Percentiles rank a stretch among this genome's conserved stretches.
These are phyloP conservation scores for Dioctria linearis DNA, from an alignment of 2,888 invertebrate species.

Conservation along the genomic window DNA sequence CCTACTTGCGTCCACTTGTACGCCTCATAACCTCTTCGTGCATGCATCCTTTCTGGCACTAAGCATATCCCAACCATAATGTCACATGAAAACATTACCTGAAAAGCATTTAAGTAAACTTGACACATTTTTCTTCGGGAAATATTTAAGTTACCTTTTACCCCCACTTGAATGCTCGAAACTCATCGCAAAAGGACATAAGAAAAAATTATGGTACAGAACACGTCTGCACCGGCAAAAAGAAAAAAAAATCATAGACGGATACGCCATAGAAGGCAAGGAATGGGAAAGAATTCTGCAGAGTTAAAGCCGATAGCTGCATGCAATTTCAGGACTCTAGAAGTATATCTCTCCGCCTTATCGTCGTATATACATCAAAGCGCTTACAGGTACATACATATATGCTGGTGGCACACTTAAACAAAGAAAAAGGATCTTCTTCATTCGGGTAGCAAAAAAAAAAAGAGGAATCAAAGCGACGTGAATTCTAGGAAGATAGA, in stretches of 20 bases:
- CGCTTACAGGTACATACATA: constrained; percentile 6
- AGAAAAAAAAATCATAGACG: neutral
- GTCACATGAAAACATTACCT: constrained; percentile 7
- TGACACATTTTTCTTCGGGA: constrained; percentile 23
- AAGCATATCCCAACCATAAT: constrained; percentile 25
- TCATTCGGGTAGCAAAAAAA: neutral
- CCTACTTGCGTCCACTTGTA: neutral
- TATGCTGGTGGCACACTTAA: constrained; percentile 16
- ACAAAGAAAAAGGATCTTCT: constrained; percentile 27
- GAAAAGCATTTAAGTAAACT: constrained; percentile 16
- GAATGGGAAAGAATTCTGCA: neutral
- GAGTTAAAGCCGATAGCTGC: constrained; percentile 42
- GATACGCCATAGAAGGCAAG: neutral
- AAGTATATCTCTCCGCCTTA: constrained; percentile 10
- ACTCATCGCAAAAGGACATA: neutral
- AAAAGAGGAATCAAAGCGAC: constrained; percentile 24
- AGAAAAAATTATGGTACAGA: constrained; percentile 33
- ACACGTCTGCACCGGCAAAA: constrained; percentile 7
- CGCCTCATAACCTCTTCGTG: neutral
- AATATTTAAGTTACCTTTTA: neutral
- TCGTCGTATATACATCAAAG: constrained; percentile 17
- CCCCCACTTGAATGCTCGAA: constrained; percentile 15
- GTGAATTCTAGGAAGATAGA: constrained; percentile 28
- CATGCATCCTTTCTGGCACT: constrained; percentile 2
- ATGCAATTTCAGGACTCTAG: constrained; percentile 10